Evolutionary conservation across 2,888 invertebrate species (phyloP), one percentile per base, ranked within the genome.

Genomic region (Sialis lutaria): DNA sequence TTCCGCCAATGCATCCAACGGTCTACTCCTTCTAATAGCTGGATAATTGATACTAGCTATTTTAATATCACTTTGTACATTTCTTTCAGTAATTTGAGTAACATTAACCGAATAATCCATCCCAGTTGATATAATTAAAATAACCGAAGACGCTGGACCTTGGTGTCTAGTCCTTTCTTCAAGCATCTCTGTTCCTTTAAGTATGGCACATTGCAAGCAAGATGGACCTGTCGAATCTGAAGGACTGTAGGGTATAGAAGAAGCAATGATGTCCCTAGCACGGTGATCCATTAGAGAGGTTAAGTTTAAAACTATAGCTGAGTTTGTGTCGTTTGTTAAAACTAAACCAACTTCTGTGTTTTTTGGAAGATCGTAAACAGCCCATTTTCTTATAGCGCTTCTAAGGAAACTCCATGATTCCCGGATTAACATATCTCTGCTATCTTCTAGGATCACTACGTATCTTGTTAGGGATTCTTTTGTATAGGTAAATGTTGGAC

Each of bases 371-470:
- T 75, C 72, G 49, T 72, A 69, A 32, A 69, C 62, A 4, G 73
- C 69, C 68, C 75, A 73, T 56, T 75, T 74, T 37, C 74, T 64
- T 48, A 76, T 66, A 0, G 77, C 75, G 49, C 67, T 61, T 35
- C 74, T 62, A 45, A 77, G 60, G 56, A 73, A 75, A 47, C 65
- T 70, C 74, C 75, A 77, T 2, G 74, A 73, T 57, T 76, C 74
- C 53, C 74, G 62, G 33, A 70, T 60, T 50, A 69, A 58, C 68
- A 74, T 73, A 50, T 74, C 72, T 53, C 70, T 70, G 12, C 73
- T 72, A 52, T 74, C 73, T 56, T 75, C 75, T 37, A 75, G 65
- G 2, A 75, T 64, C 39, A 76, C 63, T 5, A 75, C 70, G 54
- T 72, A 74, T 47, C 74, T 62, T 1, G 75, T 74, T 31, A 67